Evolutionary conservation across 2,113 vertebrate species (phyloP).

Genomic region (Corvus hawaiiensis): DNA sequence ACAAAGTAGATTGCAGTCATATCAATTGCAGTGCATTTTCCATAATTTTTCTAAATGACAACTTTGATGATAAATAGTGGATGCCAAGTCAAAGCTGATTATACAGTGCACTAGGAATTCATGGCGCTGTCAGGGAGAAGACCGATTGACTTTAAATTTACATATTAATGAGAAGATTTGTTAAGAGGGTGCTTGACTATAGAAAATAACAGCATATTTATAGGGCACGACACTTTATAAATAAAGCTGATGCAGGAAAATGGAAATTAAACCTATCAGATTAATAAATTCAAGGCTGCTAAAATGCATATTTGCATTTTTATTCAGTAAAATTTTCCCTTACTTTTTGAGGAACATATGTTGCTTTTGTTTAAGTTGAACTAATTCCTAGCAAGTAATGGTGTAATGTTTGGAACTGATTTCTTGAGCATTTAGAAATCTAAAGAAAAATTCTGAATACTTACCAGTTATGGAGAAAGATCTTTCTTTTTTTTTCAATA

Average conservation of each 20-base stretch:
- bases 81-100: conserved; percentile 97
- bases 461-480: neutral
- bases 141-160: conserved; percentile 99
- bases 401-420: neutral
- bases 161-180: conserved; percentile 99
- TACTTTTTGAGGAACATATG: conserved; percentile 23
- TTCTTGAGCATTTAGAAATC: neutral
- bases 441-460: neutral
- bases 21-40: conserved; percentile 82
- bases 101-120: conserved; percentile 93
- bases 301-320: conserved; percentile 96
- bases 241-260: conserved; percentile 99
- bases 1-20: conserved; percentile 83
- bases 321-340: conserved; percentile 78
- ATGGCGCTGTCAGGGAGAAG: conserved; percentile 90
- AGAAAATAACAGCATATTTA: conserved; percentile 97
- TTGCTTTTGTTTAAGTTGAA: conserved; percentile 43
- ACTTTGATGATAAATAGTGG: conserved; percentile 88
- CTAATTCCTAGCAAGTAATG: conserved; percentile 43
- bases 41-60: conserved; percentile 87
- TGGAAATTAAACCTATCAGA: conserved; percentile 99
- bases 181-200: conserved; percentile 96
- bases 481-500: neutral
- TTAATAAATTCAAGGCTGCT: conserved; percentile 96
- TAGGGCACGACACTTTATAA: conserved; percentile 99